phyloP scores from a whole-genome alignment of 2,888 invertebrate genomes.

The Gasteruption jaculator region DNA sequence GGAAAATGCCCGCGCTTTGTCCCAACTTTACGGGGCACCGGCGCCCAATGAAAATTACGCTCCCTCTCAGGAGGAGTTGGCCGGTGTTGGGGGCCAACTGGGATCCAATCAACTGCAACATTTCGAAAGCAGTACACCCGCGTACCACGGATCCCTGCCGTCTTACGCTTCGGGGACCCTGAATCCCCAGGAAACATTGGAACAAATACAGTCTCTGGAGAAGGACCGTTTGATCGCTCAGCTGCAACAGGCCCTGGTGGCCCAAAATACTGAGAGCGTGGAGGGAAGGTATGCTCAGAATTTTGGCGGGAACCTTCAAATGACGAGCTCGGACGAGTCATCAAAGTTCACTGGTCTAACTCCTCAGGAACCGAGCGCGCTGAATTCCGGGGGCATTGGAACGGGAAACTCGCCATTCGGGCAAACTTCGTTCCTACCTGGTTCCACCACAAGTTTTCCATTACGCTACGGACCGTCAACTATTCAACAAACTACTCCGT shows the following conservation, averaged over 20 bases:
- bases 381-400: constrained; percentile 16
- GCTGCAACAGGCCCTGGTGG: constrained; percentile 35
- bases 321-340: constrained; percentile 24
- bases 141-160: constrained; percentile 30
- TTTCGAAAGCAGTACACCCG: constrained; percentile 19
- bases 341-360: too few relatives aligned
- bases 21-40: constrained; percentile 40
- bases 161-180: constrained; percentile 42
- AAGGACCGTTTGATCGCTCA: constrained; percentile 42
- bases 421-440: constrained; percentile 28
- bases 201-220: constrained; percentile 39
- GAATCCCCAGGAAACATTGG: constrained; percentile 30
- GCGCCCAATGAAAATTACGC: constrained; percentile 40
- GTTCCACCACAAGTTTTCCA: constrained; percentile 24
- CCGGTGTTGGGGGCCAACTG: constrained; percentile 25
- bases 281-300: constrained; percentile 32
- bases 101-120: constrained; percentile 23
- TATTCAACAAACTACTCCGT: too few relatives aligned
- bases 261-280: constrained; percentile 21
- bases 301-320: constrained; percentile 29
- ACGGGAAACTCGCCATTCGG: constrained; percentile 24
- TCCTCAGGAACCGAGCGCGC: constrained; percentile 16
- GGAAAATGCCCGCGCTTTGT: constrained; percentile 45
- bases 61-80: constrained; percentile 30
- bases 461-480: constrained; percentile 29